A percentile compares a stretch with the other conserved stretches of the same genome.
phyloP scores from a whole-genome alignment of 1,140 invertebrate genomes.

The Halesus radiatus region DNA sequence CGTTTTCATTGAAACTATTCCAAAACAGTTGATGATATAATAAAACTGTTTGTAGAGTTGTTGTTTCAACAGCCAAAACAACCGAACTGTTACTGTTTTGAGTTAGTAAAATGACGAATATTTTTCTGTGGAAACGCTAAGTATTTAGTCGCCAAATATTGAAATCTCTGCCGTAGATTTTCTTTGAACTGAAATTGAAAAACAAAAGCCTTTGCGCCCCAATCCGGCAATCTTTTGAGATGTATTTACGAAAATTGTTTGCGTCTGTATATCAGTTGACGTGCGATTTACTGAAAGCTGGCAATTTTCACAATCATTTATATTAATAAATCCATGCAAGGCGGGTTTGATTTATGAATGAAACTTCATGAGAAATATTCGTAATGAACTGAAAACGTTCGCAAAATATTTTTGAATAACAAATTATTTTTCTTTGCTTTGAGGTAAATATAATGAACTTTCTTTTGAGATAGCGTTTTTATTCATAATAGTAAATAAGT shows the following conservation, averaged over 20 bases:
- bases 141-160: not conserved
- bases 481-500: too few species aligned
- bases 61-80: too few species aligned
- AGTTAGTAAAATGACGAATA: too few species aligned
- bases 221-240: conserved; percentile 4
- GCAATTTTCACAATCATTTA: conserved; percentile 2
- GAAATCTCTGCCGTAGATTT: conserved; percentile 2
- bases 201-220: not conserved
- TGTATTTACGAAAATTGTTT: not conserved
- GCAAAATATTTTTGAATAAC: too few species aligned
- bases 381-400: not conserved
- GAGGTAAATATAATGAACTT: too few species aligned
- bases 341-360: not conserved
- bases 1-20: too few species aligned
- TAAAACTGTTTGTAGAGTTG: too few species aligned
- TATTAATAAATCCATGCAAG: not conserved
- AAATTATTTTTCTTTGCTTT: too few species aligned
- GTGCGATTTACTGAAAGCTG: not conserved
- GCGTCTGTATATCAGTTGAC: not conserved
- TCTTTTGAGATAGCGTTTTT: too few species aligned
- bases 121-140: not conserved
- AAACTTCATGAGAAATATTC: not conserved
- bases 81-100: too few species aligned
- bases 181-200: conserved; percentile 1
- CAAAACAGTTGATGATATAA: too few species aligned